Percentiles rank a stretch among this genome's conserved stretches.
Evolutionary conservation across 1,140 invertebrate species (phyloP).

Genomic region (Oppia nitens): DNA sequence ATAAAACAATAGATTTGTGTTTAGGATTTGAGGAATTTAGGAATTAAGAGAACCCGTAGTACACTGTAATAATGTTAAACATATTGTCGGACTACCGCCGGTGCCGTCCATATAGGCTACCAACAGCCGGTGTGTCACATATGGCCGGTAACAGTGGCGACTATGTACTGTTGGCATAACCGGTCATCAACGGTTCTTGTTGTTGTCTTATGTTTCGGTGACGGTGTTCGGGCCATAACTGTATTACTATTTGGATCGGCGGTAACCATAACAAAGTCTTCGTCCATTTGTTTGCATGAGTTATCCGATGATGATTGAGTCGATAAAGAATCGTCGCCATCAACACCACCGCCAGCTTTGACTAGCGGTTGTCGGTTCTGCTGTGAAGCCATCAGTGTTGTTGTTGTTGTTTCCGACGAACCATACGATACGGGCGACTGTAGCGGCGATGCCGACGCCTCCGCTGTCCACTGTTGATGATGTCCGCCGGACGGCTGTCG

Average conservation of each 20-base stretch:
- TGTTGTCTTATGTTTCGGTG: neutral
- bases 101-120: no score
- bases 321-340: neutral
- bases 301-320: neutral
- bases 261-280: conserved; percentile 72
- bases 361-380: no score
- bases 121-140: neutral
- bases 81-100: neutral
- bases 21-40: no score
- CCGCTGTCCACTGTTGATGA: neutral
- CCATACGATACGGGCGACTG: neutral
- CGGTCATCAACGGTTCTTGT: neutral
- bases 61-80: no score
- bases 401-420: neutral
- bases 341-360: no score
- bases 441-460: neutral
- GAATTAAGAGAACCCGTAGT: no score
- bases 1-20: no score
- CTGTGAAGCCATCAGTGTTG: no score
- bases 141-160: neutral
- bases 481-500: neutral
- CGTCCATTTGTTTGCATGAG: conserved; percentile 43
- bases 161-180: neutral
- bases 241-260: conserved; percentile 24
- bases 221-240: neutral